Conservation (phyloP, 2,797 vertebrate genomes). For the Bucorvus abyssinicus region DNA sequence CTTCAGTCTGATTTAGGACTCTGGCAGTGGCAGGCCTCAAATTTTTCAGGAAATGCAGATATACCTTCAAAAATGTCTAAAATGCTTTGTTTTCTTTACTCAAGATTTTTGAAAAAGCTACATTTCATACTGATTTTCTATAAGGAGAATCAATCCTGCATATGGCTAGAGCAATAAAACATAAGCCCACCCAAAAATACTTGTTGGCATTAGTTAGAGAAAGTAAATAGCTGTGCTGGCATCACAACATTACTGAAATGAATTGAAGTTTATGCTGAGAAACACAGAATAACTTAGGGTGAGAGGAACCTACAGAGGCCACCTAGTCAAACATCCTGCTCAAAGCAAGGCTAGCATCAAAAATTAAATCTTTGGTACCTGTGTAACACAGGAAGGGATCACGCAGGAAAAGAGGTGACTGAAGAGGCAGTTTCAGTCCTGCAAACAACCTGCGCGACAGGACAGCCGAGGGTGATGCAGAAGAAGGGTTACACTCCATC, state of each 20-base stretch:
- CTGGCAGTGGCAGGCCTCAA: background rate
- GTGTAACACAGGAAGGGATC: background rate
- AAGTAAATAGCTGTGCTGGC: background rate
- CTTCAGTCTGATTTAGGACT: background rate
- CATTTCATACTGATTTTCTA: background rate
- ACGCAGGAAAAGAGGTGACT: background rate
- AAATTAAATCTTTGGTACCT: background rate
- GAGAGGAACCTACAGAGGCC: background rate
- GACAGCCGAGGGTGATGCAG: rapidly evolving
- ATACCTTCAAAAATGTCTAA: background rate
- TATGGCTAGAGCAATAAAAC: background rate
- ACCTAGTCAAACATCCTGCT: background rate
- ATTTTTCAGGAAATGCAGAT: background rate
- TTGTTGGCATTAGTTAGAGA: background rate
- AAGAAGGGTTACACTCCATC: rapidly evolving
- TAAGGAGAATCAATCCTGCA: background rate
- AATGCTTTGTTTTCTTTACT: background rate
- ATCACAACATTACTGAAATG: background rate
- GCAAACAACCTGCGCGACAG: background rate
- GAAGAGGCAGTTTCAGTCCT: background rate
- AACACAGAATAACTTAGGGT: background rate
- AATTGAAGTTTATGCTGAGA: background rate
- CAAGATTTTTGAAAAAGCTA: background rate
- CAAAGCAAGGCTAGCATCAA: background rate
- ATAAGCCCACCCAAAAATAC: background rate